These are phyloP conservation scores for Oncorhynchus mykiss DNA, from an alignment of 2,113 vertebrate genomes.

Conservation along the genomic window DNA sequence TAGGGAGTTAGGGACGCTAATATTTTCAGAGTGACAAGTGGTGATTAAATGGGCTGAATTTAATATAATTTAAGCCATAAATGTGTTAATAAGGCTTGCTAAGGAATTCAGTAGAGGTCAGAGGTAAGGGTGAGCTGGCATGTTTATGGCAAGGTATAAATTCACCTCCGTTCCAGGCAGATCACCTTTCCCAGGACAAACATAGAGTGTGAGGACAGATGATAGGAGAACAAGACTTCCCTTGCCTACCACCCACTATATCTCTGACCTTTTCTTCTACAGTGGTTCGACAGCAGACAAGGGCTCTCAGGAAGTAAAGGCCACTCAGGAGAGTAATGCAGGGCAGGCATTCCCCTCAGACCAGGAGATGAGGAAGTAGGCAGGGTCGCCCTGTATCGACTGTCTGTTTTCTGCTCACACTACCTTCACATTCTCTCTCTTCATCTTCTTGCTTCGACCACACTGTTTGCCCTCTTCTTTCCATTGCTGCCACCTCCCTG, in stretches of 20 bases:
- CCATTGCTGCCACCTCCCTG: not conserved
- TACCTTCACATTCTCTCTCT: not conserved
- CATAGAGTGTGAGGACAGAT: too few species aligned
- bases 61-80: conserved; percentile 44
- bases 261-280: not conserved
- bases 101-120: conserved; percentile 24
- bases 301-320: too few species aligned
- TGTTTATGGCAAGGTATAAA: conserved; percentile 41
- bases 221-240: too few species aligned
- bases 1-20: conserved; percentile 17
- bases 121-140: conserved; percentile 8
- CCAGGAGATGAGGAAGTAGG: not conserved
- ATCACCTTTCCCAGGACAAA: not conserved
- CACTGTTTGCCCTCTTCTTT: not conserved
- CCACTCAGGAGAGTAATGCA: too few species aligned
- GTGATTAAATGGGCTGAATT: conserved; percentile 46
- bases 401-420: too few species aligned
- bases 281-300: not conserved
- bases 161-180: conserved; percentile 11
- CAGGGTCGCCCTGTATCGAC: not conserved
- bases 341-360: not conserved
- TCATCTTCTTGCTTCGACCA: not conserved
- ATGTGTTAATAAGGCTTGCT: conserved; percentile 36
- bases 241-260: not conserved
- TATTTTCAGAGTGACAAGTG: conserved; percentile 32